Evolutionary conservation across 2,797 vertebrate species (phyloP).

Genomic region (Neostethus bicornis): DNA sequence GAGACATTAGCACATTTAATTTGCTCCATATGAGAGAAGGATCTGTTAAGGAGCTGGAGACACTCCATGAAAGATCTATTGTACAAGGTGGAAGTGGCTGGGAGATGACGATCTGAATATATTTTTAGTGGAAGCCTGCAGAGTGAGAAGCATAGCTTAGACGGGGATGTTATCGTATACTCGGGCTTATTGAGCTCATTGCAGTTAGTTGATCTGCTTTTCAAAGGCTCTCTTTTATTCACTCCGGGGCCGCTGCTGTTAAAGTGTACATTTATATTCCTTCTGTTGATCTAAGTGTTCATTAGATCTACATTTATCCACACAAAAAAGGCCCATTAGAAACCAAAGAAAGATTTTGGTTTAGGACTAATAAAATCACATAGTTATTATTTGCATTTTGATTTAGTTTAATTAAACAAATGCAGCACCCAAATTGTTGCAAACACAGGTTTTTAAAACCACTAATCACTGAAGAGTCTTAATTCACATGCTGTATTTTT

Average conservation of each 20-base stretch:
- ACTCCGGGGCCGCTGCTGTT: not conserved
- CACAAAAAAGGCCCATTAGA: not conserved
- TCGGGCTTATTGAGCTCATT: conserved; percentile 60
- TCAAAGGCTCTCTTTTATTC: conserved; percentile 37
- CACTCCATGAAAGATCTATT: conserved; percentile 32
- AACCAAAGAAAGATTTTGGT: not conserved
- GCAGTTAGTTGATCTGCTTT: conserved; percentile 35
- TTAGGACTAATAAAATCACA: no score
- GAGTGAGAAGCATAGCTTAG: conserved; percentile 42
- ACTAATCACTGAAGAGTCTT: no score
- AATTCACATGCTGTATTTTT: no score
- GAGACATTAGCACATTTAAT: conserved; percentile 52
- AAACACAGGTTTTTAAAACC: no score
- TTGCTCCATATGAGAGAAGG: conserved; percentile 38
- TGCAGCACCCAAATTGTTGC: no score
- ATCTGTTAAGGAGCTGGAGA: conserved; percentile 29
- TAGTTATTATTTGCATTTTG: no score
- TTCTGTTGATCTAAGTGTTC: not conserved
- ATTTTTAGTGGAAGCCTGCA: conserved; percentile 52
- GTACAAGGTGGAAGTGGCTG: conserved; percentile 33
- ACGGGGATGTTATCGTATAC: conserved; percentile 58
- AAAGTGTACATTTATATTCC: conserved; percentile 17
- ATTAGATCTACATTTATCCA: no score
- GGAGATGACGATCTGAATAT: conserved; percentile 54
- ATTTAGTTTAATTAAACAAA: no score